Evolutionary conservation across 2,797 vertebrate species (phyloP).

Genomic region (Molossus molossus): DNA sequence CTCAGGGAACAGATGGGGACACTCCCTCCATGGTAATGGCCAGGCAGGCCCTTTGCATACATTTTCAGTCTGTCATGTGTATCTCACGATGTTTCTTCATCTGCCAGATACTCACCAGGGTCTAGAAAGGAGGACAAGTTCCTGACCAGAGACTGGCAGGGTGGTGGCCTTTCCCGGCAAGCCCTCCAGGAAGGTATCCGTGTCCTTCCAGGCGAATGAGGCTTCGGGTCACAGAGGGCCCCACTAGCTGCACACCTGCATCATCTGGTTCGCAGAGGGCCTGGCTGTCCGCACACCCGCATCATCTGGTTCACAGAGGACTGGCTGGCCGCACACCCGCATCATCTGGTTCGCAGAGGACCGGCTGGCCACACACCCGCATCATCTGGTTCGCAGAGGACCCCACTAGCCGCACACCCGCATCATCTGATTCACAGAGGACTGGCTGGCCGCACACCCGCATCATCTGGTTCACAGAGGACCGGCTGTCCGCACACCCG

Average conservation of each 20-base stretch:
- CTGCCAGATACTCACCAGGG: background rate
- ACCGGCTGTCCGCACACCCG: too few relatives aligned
- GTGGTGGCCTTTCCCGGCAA: background rate
- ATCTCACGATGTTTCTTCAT: background rate
- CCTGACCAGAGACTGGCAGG: background rate
- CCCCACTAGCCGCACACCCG: too few relatives aligned
- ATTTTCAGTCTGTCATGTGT: background rate
- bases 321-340: too few relatives aligned
- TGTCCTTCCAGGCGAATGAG: background rate
- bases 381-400: too few relatives aligned
- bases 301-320: too few relatives aligned
- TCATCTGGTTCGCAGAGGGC: background rate
- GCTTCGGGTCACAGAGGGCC: background rate
- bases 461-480: too few relatives aligned
- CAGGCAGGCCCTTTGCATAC: background rate
- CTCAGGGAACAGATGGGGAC: background rate
- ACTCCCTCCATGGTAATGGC: background rate
- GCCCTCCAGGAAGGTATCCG: background rate
- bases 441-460: too few relatives aligned
- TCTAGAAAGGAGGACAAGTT: background rate
- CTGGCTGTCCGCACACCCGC: too few relatives aligned
- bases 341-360: too few relatives aligned
- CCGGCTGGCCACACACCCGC: too few relatives aligned
- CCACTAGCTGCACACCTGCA: accelerated
- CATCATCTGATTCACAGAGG: too few relatives aligned